Base-by-base conservation (phyloP, 2,797 vertebrate genomes). In the Sebastes miniatus region DNA sequence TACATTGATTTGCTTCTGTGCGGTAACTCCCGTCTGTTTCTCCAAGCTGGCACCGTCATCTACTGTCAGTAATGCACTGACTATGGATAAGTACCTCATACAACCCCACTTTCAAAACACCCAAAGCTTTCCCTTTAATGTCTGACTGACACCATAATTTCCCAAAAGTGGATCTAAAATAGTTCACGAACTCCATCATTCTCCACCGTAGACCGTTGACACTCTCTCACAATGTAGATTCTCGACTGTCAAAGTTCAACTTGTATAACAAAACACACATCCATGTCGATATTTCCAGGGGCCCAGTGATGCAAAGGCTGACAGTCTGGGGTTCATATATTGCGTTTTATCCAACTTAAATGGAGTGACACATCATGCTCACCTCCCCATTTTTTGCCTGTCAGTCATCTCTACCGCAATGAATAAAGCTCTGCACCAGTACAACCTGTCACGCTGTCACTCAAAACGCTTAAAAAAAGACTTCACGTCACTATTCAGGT, bases 301-400 rank as follows among this genome's bases (percentile, higher is more conserved):
- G 61, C 77, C 74, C 65, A 63, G 66, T 87, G 88, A 93, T 87
- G 88, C 86, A 89, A 87, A 90, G 80, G 87, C 76, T 75, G 86
- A 89, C 83, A 88, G 90, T 89, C 83, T 85, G 78, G 62, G 83
- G 89, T 94, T 94, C 88, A 88, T 90, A 92, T 91, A 91, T 90
- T 91, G 88, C 68, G 77, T 95, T 95, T 95, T 80, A 94, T 94
- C 90, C 87, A 80, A 90, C 93, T 93, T 94, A 93, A 96, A 95
- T 91, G 85, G 85, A 93, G 89, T 92, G 94, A 91, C 93, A 93
- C 88, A 80, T 89, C 75, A 72, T 79, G 81, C 87, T 89, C 91
- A 85, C 79, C 91, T 88, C 52, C 83, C 87, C 84, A 87, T 88
- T 93, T 92, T 91, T 87, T 83, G 86, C 87, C 88, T 89, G 94